phyloP scores from a whole-genome alignment of 2,888 invertebrate genomes.

The Lysandra coridon region DNA sequence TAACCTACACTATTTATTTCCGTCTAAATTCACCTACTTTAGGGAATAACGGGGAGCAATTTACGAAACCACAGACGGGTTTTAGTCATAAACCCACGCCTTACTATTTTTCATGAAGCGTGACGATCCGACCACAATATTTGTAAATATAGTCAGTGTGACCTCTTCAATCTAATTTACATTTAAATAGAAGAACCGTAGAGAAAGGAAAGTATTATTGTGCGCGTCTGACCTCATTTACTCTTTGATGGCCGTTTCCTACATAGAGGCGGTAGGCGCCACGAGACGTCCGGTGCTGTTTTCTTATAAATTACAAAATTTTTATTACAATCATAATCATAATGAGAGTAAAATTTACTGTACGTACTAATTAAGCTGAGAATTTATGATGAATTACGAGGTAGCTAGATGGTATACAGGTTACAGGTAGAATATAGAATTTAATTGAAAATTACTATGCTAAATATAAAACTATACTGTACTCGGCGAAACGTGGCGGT shows the following conservation, averaged over 20 bases:
- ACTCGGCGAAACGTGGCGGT: too few relatives aligned
- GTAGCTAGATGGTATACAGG: neutral
- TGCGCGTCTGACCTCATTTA: constrained; percentile 12
- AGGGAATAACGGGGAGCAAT: constrained; percentile 68
- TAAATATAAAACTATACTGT: neutral
- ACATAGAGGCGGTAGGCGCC: neutral
- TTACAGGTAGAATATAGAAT: neutral
- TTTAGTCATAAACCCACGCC: constrained; percentile 57
- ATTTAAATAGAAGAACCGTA: constrained; percentile 25
- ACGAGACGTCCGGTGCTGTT: neutral
- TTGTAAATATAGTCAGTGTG: constrained; percentile 21
- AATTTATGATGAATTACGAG: neutral
- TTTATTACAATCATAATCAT: neutral
- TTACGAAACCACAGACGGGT: constrained; percentile 63
- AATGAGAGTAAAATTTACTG: neutral
- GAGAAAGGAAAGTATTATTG: constrained; percentile 20
- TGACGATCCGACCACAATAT: constrained; percentile 29
- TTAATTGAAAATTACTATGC: neutral
- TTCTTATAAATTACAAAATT: neutral
- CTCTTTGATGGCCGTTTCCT: constrained; percentile 3
- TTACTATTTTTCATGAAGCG: constrained; percentile 30
- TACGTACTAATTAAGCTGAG: neutral
- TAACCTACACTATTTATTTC: constrained; percentile 34
- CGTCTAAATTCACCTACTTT: constrained; percentile 45
- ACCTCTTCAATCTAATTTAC: constrained; percentile 2